Base-by-base conservation (phyloP, 2,888 invertebrate species). In the Sphaeridia pumilis region DNA sequence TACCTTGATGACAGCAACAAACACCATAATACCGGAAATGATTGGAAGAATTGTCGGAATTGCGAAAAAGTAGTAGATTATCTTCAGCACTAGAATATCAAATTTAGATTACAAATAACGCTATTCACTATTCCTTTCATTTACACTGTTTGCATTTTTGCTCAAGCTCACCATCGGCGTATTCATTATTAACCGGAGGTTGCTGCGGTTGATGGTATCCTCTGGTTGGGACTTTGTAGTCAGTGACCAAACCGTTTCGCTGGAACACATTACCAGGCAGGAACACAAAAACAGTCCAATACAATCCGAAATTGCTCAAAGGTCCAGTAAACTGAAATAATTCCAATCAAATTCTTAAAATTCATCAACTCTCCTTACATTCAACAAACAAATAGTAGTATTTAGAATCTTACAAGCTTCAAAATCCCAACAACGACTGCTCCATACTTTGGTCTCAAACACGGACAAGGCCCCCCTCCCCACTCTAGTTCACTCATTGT, bases 211-310 rank as follows among this genome's bases (percentile, higher is more conserved):
- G 31, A 31, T 31, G 14, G 14, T 52, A 45, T 46, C 45, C 38
- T 4, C 52, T 45, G 45, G 46, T 52, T 1, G 46, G 45, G 22
- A 36, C 20, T 14, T 46, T 42, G 1, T 24, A 24, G 21, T 21
- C 47, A 1, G 41, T 31, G 25, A 42, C 42, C 34, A 34, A 31
- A 4, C 34, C 42, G 7, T 38, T 20, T 47, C 22, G 31, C 5
- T 24, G 4, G 2, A 21, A 10, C n/a, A 24, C 22, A n/a, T 47
- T 47, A 1, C 41, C 31, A 2, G 24, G 25, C 12, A 52, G 27
- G 26, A 52, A 52, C 2, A 52, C 47, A 28, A 52, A 52, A 5
- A 52, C 52, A 25, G 52, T 52, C 52, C 52, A 52, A 35, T 52
- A 52, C 7, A 52, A 28, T 21, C 52, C 52, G 1, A 52, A 42